These are phyloP conservation scores for Acrocephalus scirpaceus DNA, from an alignment of 2,797 vertebrate genomes.

Conservation along the genomic window DNA sequence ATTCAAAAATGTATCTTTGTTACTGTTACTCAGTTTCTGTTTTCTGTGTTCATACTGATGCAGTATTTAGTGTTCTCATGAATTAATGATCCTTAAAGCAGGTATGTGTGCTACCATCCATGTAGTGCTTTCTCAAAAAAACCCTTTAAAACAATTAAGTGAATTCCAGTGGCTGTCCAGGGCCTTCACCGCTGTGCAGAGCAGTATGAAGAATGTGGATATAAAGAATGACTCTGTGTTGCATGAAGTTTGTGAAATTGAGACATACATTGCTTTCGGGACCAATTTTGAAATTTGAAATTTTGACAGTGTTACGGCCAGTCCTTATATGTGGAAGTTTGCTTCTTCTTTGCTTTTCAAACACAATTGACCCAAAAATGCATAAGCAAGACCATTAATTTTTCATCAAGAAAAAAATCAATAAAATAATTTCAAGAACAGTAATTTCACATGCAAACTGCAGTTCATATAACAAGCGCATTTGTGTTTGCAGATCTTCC, in stretches of 20 bases:
- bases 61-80: neutral
- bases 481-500: neutral
- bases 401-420: neutral
- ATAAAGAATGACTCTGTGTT: neutral
- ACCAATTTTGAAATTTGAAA: neutral
- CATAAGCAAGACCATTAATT: neutral
- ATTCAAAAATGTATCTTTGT: neutral
- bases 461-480: fast-evolving
- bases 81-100: neutral
- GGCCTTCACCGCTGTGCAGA: neutral
- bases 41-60: neutral
- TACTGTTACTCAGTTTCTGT: neutral
- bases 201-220: neutral
- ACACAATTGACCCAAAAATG: neutral
- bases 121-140: neutral
- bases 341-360: neutral
- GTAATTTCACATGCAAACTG: neutral
- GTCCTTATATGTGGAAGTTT: neutral
- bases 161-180: neutral
- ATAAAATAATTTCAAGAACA: neutral
- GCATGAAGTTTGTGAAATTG: neutral
- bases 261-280: neutral
- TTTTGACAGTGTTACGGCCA: neutral
- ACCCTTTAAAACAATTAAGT: neutral
- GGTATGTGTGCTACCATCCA: neutral